phyloP scores from a whole-genome alignment of 2,797 vertebrate species.

The Acanthiza pusilla region DNA sequence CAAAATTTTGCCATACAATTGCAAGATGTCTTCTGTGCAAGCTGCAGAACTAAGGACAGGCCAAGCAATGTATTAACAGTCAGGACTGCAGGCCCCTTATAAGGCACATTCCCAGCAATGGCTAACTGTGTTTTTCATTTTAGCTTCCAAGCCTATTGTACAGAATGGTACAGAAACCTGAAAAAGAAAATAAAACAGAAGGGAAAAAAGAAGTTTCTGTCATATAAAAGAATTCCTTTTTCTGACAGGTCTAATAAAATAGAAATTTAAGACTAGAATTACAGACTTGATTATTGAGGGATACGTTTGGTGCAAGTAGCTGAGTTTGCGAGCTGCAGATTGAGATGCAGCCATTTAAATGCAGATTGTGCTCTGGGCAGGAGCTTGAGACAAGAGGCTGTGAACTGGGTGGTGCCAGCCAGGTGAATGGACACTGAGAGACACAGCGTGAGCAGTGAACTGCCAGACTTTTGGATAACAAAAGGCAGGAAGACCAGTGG shows the following conservation, averaged over 20 bases:
- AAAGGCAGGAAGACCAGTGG: not conserved
- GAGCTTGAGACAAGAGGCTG: not conserved
- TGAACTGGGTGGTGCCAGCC: not conserved
- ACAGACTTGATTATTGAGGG: not conserved
- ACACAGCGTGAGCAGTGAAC: too few relatives aligned
- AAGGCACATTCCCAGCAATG: not conserved
- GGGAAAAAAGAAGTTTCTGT: not conserved
- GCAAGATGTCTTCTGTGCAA: not conserved
- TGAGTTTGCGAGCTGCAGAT: not conserved
- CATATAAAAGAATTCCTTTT: not conserved
- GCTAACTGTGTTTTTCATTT: not conserved
- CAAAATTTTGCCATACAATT: not conserved
- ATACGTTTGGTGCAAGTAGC: not conserved
- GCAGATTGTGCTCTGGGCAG: not conserved
- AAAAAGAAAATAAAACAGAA: not conserved
- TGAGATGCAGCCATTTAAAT: not conserved
- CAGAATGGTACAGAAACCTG: not conserved
- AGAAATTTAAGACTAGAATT: not conserved
- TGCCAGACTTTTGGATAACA: not conserved
- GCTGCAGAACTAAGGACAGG: not conserved
- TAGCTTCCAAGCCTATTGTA: not conserved
- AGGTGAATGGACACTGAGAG: not conserved
- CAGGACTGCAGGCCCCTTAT: not conserved
- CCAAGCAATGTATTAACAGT: not conserved
- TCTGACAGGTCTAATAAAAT: not conserved